Evolutionary conservation across 2,888 invertebrate species (phyloP).

Genomic region (Nasonovia ribisnigri): DNA sequence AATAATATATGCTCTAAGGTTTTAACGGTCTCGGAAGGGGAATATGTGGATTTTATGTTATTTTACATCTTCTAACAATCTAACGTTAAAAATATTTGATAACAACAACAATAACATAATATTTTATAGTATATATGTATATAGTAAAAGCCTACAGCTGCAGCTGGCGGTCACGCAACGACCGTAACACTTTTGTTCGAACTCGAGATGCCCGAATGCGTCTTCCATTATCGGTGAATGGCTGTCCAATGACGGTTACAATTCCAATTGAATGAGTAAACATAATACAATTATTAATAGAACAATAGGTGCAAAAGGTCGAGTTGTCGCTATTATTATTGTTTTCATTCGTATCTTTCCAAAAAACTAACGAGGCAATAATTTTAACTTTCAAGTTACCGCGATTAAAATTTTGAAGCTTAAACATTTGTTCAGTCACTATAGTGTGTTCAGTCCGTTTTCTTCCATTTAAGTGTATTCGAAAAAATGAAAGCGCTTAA

Average conservation of each 20-base stretch:
- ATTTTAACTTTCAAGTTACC: background rate
- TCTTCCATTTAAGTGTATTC: background rate
- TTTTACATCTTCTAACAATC: too few species aligned
- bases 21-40: background rate
- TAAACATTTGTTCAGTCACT: background rate
- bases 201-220: background rate
- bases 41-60: background rate
- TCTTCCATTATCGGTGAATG: conserved; percentile 47
- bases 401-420: background rate
- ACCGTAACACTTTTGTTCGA: conserved; percentile 51
- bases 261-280: conserved; percentile 61
- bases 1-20: background rate
- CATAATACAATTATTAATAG: conserved; percentile 46
- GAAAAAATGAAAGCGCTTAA: conserved; percentile 21
- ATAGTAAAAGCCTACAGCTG: background rate
- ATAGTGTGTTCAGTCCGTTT: background rate
- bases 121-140: background rate
- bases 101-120: background rate
- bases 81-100: background rate
- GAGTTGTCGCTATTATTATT: background rate
- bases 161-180: background rate
- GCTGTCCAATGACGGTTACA: conserved; percentile 62
- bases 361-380: background rate
- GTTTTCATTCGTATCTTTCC: background rate
- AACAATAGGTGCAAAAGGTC: conserved; percentile 29